Evolutionary conservation across 2,888 invertebrate species (phyloP).

Genomic region (Tetanocera ferruginea): DNA sequence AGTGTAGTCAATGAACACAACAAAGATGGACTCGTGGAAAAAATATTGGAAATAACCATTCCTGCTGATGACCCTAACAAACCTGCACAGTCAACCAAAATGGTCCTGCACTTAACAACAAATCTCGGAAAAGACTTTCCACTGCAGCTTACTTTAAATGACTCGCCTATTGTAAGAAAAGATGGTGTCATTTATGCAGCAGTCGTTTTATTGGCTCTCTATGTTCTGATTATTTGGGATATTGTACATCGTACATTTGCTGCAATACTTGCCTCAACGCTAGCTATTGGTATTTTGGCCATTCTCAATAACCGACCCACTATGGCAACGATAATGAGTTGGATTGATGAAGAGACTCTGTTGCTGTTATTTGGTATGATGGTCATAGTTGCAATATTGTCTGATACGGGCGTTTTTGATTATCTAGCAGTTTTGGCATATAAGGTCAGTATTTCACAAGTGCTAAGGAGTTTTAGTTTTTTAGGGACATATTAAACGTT

Average conservation of each 20-base stretch:
- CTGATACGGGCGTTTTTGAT: slow-evolving; percentile 83
- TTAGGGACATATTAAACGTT: too few relatives aligned
- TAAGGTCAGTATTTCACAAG: slow-evolving; percentile 58
- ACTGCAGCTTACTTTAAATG: background rate
- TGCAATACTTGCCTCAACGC: slow-evolving; percentile 78
- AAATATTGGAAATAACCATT: too few relatives aligned
- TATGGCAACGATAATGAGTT: slow-evolving; percentile 75
- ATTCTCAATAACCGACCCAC: slow-evolving; percentile 77
- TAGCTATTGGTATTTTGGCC: slow-evolving; percentile 77
- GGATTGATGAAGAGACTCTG: slow-evolving; percentile 81
- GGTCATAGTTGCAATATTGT: slow-evolving; percentile 80
- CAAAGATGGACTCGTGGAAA: too few relatives aligned
- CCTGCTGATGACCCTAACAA: too few relatives aligned
- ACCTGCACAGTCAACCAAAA: too few relatives aligned
- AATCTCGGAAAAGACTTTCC: background rate
- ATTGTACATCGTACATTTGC: slow-evolving; percentile 79
- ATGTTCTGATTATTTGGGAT: slow-evolving; percentile 82
- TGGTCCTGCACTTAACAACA: too few relatives aligned
- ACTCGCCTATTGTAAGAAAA: slow-evolving; percentile 68
- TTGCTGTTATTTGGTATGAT: slow-evolving; percentile 81
- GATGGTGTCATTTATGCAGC: slow-evolving; percentile 81
- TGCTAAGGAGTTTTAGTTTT: too few relatives aligned
- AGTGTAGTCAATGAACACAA: too few relatives aligned
- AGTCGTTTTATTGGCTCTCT: slow-evolving; percentile 77
- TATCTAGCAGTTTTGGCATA: slow-evolving; percentile 78